Evolutionary conservation across 1,140 invertebrate genomes (phyloP), one percentile per base, ranked within the genome.

Genomic region (Drosophila lini): DNA sequence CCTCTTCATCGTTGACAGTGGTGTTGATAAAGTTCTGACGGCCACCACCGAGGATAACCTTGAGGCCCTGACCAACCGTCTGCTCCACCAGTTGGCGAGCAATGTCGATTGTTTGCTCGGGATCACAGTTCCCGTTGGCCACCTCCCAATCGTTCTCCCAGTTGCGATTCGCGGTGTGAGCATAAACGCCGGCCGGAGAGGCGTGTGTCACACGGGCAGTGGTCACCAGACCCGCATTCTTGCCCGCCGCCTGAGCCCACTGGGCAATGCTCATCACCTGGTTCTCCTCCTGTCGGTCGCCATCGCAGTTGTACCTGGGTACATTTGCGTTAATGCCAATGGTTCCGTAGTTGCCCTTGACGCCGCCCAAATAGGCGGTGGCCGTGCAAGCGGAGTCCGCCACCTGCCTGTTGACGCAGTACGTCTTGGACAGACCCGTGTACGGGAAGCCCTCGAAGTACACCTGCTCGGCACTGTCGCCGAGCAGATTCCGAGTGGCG

Each of bases 161-260:
- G 62, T 95, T 94, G 44, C 97, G 93, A 70, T 96, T 94, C 0
- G 96, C 93, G 0, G 95, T 94, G 85, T 97, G 96, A 0, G 97
- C 97, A 92, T 97, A 98, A 3, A 96, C 93, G 1, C 96, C 96
- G 0, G 95, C 95, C 0, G 97, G 96, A 0, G 96, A 95, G 1
- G 96, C 97, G 81, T 97, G 96, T 0, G 96, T 97, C 5, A 97
- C 94, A 28, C 96, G 92, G 0, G 96, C 96, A 0, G 95, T 97
- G 3, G 97, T 97, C 8, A 97, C 96, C 3, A 97, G 80, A 8
- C 96, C 96, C 22, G 96, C 95, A 22, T 93, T 93, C 91, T 96
- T 97, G 13, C 95, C 96, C 34, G 94, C 94, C 41, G 93, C 93
- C 78, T 95, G 94, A 0, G 96, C 96, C 96, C 96, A 97, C 52